phyloP scores from a whole-genome alignment of 2,888 invertebrate genomes.

The Gastrophysa polygoni region DNA sequence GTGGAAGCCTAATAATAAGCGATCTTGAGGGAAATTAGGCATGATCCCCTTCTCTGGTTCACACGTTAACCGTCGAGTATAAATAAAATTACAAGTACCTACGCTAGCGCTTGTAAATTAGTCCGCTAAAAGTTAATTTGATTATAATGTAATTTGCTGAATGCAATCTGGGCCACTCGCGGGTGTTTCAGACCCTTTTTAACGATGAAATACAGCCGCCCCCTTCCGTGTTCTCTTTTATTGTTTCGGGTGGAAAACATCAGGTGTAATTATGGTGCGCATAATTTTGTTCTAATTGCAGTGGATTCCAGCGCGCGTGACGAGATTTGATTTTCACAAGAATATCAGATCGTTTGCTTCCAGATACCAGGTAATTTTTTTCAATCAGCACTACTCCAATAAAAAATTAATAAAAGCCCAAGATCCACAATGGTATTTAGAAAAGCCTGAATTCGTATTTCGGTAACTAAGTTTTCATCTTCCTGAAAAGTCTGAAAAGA shows the following conservation, averaged over 20 bases:
- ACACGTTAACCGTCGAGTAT: slow-evolving; percentile 41
- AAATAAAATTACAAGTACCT: slow-evolving; percentile 31
- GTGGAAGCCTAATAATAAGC: slow-evolving; percentile 38
- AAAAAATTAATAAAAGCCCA: no score
- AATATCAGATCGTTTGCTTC: slow-evolving; percentile 16
- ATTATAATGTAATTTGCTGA: slow-evolving; percentile 56
- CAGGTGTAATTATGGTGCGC: slow-evolving; percentile 19
- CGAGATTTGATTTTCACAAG: slow-evolving; percentile 12
- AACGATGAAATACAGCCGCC: slow-evolving; percentile 31
- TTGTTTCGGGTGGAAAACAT: slow-evolving; percentile 27
- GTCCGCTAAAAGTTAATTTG: slow-evolving; percentile 53
- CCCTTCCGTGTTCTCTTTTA: slow-evolving; percentile 22
- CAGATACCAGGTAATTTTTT: slow-evolving; percentile 1
- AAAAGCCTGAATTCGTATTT: no score
- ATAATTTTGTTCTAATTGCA: slow-evolving; percentile 14
- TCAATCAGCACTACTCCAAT: no score
- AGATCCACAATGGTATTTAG: no score
- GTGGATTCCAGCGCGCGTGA: slow-evolving; percentile 13
- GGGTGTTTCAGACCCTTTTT: slow-evolving; percentile 27
- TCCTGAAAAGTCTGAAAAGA: no score
- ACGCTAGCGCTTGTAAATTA: slow-evolving; percentile 40
- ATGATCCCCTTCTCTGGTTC: slow-evolving; percentile 42
- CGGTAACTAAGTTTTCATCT: no score
- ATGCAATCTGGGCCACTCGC: slow-evolving; percentile 49
- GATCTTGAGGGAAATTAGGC: slow-evolving; percentile 52